These are phyloP conservation scores for Heliothis subflexa DNA, from an alignment of 1,140 invertebrate genomes.

Conservation along the genomic window DNA sequence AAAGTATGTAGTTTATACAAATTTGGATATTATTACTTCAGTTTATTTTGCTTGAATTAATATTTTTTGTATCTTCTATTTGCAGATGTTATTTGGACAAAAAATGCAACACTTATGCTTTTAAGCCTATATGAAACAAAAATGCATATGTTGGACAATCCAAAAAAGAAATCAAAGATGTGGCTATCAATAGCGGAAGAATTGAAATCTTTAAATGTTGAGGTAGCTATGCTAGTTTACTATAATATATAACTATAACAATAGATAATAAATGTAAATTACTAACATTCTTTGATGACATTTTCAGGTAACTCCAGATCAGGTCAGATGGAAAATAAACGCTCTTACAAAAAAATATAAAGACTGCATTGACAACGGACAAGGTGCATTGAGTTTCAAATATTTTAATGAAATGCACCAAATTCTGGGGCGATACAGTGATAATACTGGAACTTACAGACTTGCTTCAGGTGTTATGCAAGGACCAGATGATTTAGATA, in stretches of 20 bases:
- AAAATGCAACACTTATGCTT: conserved; percentile 70
- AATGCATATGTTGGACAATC: conserved; percentile 73
- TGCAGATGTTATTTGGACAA: conserved; percentile 75
- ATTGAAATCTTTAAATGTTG: conserved; percentile 70
- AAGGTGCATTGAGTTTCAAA: conserved; percentile 67
- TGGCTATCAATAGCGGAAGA: conserved; percentile 75
- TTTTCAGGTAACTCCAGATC: conserved; percentile 70
- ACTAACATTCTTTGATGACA: conserved; percentile 16
- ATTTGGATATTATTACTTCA: neutral
- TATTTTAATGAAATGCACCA: conserved; percentile 80
- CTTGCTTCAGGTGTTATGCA: conserved; percentile 67
- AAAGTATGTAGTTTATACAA: conserved; percentile 62
- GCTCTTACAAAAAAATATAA: conserved; percentile 77
- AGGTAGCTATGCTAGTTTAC: conserved; percentile 54
- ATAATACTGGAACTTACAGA: conserved; percentile 68
- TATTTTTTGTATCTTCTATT: conserved; percentile 39
- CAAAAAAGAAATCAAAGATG: conserved; percentile 78
- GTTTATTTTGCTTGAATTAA: conserved; percentile 6
- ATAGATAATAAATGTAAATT: too few relatives aligned
- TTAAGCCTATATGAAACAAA: conserved; percentile 76
- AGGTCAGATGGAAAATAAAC: conserved; percentile 79
- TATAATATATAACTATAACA: too few relatives aligned
- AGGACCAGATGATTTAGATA: conserved; percentile 55
- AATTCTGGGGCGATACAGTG: conserved; percentile 69
- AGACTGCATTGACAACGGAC: conserved; percentile 72